phyloP scores from a whole-genome alignment of 2,113 vertebrate genomes.

The Oncorhynchus kisutch region DNA sequence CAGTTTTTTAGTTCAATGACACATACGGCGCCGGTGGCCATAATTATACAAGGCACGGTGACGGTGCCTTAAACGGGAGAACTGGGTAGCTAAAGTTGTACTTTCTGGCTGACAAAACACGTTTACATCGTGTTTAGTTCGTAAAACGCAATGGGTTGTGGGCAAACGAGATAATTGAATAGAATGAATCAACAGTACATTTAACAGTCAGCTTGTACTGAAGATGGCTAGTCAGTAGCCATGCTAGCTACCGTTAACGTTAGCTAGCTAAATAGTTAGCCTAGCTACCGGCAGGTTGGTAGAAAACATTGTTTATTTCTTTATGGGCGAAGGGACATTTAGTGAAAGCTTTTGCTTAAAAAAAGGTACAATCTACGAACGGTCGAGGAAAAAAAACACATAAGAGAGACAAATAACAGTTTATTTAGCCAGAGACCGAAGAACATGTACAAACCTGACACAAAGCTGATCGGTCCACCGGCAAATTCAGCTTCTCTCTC shows the following conservation, averaged over 20 bases:
- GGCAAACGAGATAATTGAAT: not conserved
- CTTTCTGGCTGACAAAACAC: not conserved
- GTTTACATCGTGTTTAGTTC: not conserved
- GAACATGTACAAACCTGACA: conserved; percentile 36
- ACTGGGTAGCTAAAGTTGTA: not conserved
- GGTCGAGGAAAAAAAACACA: not conserved
- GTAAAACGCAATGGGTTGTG: not conserved
- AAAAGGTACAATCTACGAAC: not conserved
- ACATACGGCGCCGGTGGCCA: not conserved
- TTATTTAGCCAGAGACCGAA: not conserved
- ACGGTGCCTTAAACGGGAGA: not conserved
- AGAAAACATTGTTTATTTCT: not conserved
- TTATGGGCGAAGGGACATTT: not conserved
- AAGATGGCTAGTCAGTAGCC: not conserved
- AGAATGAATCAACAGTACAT: not conserved
- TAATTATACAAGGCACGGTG: not conserved
- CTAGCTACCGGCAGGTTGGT: not conserved
- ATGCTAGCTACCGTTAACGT: not conserved
- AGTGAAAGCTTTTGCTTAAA: not conserved
- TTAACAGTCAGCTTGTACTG: not conserved
- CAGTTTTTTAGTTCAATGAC: not conserved
- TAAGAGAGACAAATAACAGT: not conserved
- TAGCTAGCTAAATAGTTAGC: not conserved
- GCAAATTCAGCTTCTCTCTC: conserved; percentile 24
- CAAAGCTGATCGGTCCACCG: conserved; percentile 30